Percentiles rank a stretch among this genome's conserved stretches.
Evolutionary conservation across 2,888 invertebrate genomes (phyloP).

Genomic region (Cartodere bifasciata): DNA sequence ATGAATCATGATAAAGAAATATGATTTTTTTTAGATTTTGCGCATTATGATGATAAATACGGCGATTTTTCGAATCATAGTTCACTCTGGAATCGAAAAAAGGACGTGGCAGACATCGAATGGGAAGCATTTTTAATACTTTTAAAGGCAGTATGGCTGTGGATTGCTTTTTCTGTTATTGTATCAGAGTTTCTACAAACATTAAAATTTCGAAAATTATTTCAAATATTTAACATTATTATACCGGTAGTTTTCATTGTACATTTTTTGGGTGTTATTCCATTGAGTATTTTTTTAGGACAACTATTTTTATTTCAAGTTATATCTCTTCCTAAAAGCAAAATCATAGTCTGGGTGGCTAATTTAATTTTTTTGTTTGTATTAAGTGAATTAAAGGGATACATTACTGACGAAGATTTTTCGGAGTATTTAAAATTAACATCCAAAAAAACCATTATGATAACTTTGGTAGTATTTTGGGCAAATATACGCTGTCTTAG

Average conservation of each 20-base stretch:
- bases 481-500: constrained; percentile 65
- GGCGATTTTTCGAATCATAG: constrained; percentile 46
- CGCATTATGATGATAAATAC: constrained; percentile 31
- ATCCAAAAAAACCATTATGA: constrained; percentile 36
- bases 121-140: constrained; percentile 53
- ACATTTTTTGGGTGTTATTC: constrained; percentile 16
- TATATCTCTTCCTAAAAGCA: constrained; percentile 37
- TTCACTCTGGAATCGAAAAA: constrained; percentile 40
- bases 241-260: constrained; percentile 34
- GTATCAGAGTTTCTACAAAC: constrained; percentile 40
- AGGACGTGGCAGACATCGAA: constrained; percentile 58
- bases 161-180: constrained; percentile 42
- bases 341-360: constrained; percentile 42
- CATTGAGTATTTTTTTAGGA: constrained; percentile 19
- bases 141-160: constrained; percentile 40
- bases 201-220: constrained; percentile 20
- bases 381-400: constrained; percentile 38
- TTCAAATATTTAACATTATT: constrained; percentile 43
- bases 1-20: not conserved
- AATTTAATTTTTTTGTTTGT: constrained; percentile 38
- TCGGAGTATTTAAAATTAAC: constrained; percentile 25
- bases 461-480: constrained; percentile 52
- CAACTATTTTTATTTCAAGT: constrained; percentile 46
- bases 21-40: constrained; percentile 28
- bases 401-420: constrained; percentile 15